Base-by-base conservation (phyloP, 2,888 invertebrate species). In the Diabrotica balteata region DNA sequence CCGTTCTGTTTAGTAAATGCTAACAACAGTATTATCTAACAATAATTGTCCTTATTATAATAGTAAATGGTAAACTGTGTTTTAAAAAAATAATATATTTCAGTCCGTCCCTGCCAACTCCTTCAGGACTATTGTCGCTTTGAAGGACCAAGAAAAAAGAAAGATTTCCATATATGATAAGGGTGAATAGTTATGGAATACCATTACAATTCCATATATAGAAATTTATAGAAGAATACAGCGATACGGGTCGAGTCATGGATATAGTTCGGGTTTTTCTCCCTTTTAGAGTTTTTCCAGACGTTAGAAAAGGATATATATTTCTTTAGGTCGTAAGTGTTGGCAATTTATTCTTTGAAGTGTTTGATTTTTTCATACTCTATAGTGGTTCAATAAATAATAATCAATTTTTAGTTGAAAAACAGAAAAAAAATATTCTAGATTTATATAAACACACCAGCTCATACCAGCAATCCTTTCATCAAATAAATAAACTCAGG, bases 141-240 rank as follows among this genome's bases (percentile, higher is more conserved):
- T 69, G 67, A 59, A 69, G 68, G 75, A 73, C 44, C 63, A 65
- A 68, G 69, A 73, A 73, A 74, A 68, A 67, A 64, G 60, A 72
- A 63, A 71, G 68, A 77, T 76, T 77, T 77, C 76, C 76, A 78
- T 78, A 78, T 74, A 76, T 73, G 77, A 78, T 74, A 77, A 72
- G 77, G 76, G 78, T 76, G 77, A 78, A 77, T 76, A 76, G 75
- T 76, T 73, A 73, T 74, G 71, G 76, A 74, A 76, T 76, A 76
- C 76, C 76, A 78, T 75, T 76, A 74, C 75, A 71, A 68, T 68
- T 72, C 70, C 69, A 73, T 72, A 55, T 55, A 44, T 43, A 55
- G n/a, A 11, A 55, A 55, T 55, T 7, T n/a, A 44, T 55, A 44
- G 11, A 44, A 43, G 44, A 54, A 54, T 43, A 54, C 7, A 43